Percentiles rank a stretch among this genome's conserved stretches.
These are phyloP conservation scores for Drosophila azteca DNA, from an alignment of 1,140 invertebrate genomes.

Conservation along the genomic window DNA sequence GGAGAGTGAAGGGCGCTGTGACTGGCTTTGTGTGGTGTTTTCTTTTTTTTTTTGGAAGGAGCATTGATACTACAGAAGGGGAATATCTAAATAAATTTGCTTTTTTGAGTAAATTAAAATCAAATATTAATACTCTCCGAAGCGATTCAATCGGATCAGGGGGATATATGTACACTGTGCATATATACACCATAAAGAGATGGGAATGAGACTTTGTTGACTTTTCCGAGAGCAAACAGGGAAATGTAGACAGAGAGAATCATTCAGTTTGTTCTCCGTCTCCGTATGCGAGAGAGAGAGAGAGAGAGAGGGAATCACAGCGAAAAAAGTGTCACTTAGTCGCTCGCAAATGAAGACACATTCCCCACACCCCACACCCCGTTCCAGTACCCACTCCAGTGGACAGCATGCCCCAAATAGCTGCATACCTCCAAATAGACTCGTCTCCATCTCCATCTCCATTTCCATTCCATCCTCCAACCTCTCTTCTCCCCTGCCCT, in stretches of 20 bases:
- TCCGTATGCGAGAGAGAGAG: conserved; percentile 20
- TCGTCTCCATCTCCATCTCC: conserved; percentile 51
- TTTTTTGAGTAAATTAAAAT: conserved; percentile 73
- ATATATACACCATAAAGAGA: background rate
- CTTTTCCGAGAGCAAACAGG: conserved; percentile 42
- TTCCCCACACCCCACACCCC: background rate
- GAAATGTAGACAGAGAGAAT: conserved; percentile 60
- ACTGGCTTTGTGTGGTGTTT: conserved; percentile 20
- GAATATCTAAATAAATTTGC: conserved; percentile 63
- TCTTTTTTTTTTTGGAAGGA: background rate
- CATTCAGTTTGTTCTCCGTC: conserved; percentile 54
- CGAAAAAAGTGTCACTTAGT: conserved; percentile 66
- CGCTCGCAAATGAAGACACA: conserved; percentile 59
- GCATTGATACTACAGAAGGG: background rate
- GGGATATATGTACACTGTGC: background rate
- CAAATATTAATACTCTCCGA: conserved; percentile 73
- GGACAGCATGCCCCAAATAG: conserved; percentile 40
- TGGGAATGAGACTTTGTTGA: background rate
- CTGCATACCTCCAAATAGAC: conserved; percentile 51
- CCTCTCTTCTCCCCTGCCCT: conserved; percentile 4
- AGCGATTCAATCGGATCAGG: conserved; percentile 51
- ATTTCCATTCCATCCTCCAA: conserved; percentile 8
- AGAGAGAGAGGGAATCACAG: conserved; percentile 16
- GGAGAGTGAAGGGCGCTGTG: background rate
- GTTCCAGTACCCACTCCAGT: conserved; percentile 1